A percentile compares a stretch with the other conserved stretches of the same genome.
Conservation (phyloP, 2,888 invertebrate genomes). For the Tuberolachnus salignus region DNA sequence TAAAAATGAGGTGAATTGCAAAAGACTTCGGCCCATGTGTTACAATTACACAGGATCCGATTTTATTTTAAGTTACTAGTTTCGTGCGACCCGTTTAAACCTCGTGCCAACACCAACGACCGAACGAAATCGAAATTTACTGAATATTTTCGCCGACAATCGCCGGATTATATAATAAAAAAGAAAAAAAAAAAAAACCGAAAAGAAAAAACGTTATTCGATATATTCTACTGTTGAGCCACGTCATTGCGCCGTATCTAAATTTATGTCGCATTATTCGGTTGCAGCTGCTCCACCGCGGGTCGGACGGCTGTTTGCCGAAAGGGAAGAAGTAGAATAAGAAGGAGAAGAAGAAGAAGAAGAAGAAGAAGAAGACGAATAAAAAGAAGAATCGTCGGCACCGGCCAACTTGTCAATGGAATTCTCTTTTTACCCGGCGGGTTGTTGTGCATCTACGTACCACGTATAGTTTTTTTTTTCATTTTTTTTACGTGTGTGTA, state of each 20-base stretch:
- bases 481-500: neutral
- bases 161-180: neutral
- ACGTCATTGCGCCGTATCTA: neutral
- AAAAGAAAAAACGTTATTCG: too few species aligned
- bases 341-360: too few species aligned
- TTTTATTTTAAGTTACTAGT: too few species aligned
- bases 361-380: too few species aligned
- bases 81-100: too few species aligned
- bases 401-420: conserved; percentile 21
- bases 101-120: too few species aligned
- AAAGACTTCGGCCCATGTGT: too few species aligned
- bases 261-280: neutral
- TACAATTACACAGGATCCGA: too few species aligned
- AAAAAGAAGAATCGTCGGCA: conserved; percentile 12
- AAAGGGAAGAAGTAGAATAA: too few species aligned
- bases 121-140: too few species aligned
- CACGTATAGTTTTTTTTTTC: neutral
- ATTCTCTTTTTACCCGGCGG: conserved; percentile 3
- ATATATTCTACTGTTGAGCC: neutral
- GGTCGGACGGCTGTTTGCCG: neutral
- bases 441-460: neutral
- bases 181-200: too few species aligned
- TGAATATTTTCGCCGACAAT: neutral
- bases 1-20: too few species aligned
- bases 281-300: conserved; percentile 29